Base-by-base conservation (phyloP, 2,113 vertebrate species). In the Python bivittatus region DNA sequence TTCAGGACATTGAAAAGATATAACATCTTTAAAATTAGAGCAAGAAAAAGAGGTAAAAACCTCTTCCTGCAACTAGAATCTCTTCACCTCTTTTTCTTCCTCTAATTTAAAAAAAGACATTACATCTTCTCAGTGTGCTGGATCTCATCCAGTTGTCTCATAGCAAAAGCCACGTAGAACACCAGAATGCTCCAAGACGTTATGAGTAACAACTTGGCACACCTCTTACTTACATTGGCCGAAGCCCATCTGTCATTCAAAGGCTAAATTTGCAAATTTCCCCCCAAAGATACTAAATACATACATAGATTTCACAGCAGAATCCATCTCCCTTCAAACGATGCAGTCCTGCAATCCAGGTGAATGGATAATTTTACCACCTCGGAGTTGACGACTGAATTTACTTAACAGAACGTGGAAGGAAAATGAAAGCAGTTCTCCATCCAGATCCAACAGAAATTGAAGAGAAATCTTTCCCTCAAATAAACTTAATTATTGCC, bases 401-500 rank as follows among this genome's bases (percentile, higher is more conserved):
- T 86, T 7, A 38, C 44, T 68, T 64, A 48, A 27, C 42, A 23
- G 57, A 23, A 5, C 61, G 5, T 23, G 1, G 13, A 5, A 27
- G 1, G 1, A 2, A 42, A 85, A 52, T 33, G 48, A 54, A 54
- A 53, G 56, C 12, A 42, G 38, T 12, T n/a, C 33, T 6, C 38
- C 9, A 79, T 29, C 61, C 38, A 60, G 29, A 53, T 38, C 12
- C 42, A 88, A 84, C 13, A n/a, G 27, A 72, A 87, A 38, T 38
- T 25, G 61, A 7, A 3, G 25, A 89, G 3, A 83, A 85, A 8
- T 33, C 6, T 29, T 88, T 64, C 84, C 92, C 86, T 93, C 92
- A 93, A 85, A 86, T 93, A 79, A 61, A 64, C 85, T 91, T 91
- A 33, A 57, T 84, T 84, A 57, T 56, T 29, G 42, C 84, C 54